Conservation (phyloP, 2,888 invertebrate genomes). For the Sphaeridia pumilis region DNA sequence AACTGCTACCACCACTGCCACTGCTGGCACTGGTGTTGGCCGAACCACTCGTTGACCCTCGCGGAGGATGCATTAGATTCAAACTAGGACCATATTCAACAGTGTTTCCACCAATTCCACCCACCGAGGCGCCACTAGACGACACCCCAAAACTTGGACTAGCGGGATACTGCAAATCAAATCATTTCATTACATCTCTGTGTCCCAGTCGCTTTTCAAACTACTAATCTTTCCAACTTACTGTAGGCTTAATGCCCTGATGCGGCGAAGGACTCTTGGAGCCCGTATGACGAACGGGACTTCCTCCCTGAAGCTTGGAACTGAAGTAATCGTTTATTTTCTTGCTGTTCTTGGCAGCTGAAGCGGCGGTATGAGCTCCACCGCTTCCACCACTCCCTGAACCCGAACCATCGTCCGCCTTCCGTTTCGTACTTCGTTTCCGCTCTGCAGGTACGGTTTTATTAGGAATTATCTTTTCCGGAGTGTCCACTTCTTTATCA, state of each 20-base stretch:
- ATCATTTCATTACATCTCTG: too few relatives aligned
- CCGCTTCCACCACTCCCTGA: slow-evolving; percentile 45
- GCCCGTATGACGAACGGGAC: slow-evolving; percentile 58
- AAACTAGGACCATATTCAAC: slow-evolving; percentile 18
- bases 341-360: slow-evolving; percentile 48
- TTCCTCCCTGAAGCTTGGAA: slow-evolving; percentile 68
- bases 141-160: slow-evolving; percentile 33
- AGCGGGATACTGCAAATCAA: slow-evolving; percentile 33
- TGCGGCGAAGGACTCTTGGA: slow-evolving; percentile 74
- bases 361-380: slow-evolving; percentile 32
- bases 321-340: slow-evolving; percentile 87
- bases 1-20: neutral
- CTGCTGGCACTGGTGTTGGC: neutral
- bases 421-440: slow-evolving; percentile 81
- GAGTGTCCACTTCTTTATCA: slow-evolving; percentile 85
- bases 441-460: slow-evolving; percentile 55
- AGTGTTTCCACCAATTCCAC: slow-evolving; percentile 5
- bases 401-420: slow-evolving; percentile 44
- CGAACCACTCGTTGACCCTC: slow-evolving; percentile 5
- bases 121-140: slow-evolving; percentile 7
- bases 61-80: slow-evolving; percentile 26
- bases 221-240: slow-evolving; percentile 11
- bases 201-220: too few relatives aligned
- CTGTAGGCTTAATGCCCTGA: slow-evolving; percentile 38
- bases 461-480: slow-evolving; percentile 60